phyloP scores from a whole-genome alignment of 2,888 invertebrate genomes.

The Empis livida region DNA sequence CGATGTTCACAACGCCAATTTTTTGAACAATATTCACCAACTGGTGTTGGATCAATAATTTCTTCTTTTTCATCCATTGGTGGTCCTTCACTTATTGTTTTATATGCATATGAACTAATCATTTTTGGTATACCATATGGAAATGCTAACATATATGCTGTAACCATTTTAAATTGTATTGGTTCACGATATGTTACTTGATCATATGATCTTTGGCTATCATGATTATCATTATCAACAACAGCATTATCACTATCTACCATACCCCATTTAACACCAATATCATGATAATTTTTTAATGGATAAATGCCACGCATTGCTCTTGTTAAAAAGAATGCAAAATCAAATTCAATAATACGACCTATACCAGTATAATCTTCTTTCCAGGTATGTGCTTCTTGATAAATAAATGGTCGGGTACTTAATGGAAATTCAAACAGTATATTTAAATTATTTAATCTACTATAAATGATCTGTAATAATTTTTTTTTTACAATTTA shows the following conservation, averaged over 20 bases:
- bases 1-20: constrained; percentile 72
- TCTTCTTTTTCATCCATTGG: constrained; percentile 38
- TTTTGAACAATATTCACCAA: constrained; percentile 44
- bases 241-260: constrained; percentile 43
- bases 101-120: constrained; percentile 68
- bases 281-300: constrained; percentile 30
- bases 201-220: constrained; percentile 62
- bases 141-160: constrained; percentile 54
- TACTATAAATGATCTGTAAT: constrained; percentile 1
- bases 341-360: constrained; percentile 52
- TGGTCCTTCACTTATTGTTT: constrained; percentile 35
- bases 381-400: constrained; percentile 1
- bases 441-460: neutral
- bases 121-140: constrained; percentile 60
- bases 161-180: constrained; percentile 36
- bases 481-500: too few species aligned
- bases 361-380: constrained; percentile 37
- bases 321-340: neutral
- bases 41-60: constrained; percentile 41
- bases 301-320: constrained; percentile 25
- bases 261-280: constrained; percentile 46
- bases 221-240: constrained; percentile 74
- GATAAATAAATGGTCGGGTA: constrained; percentile 4
- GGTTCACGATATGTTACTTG: constrained; percentile 35
- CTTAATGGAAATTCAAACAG: neutral